Conservation (phyloP, 2,113 vertebrate genomes). For the Brachypteracias leptosomus region DNA sequence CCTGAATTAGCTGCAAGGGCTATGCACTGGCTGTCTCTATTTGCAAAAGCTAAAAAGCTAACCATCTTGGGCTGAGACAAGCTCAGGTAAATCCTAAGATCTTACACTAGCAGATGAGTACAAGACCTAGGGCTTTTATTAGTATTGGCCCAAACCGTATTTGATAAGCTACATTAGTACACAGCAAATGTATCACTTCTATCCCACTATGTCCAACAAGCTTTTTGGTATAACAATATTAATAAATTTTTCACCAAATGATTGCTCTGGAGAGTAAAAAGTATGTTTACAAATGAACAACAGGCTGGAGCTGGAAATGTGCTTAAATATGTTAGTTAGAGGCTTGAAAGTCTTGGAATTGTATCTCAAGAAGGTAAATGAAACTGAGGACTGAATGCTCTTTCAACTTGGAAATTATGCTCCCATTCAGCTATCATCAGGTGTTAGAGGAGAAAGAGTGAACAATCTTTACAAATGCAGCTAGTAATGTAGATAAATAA, state of each 20-base stretch:
- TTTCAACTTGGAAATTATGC: neutral
- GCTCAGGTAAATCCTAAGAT: neutral
- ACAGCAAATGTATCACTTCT: neutral
- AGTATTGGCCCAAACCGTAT: neutral
- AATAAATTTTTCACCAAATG: neutral
- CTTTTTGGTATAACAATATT: neutral
- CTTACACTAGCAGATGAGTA: neutral
- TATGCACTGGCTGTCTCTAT: neutral
- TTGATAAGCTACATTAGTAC: neutral
- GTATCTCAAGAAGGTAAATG: neutral
- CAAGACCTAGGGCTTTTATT: neutral
- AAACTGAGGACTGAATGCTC: neutral
- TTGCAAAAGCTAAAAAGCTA: neutral
- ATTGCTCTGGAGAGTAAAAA: neutral
- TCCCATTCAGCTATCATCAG: neutral
- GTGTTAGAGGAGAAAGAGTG: neutral
- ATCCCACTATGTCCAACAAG: neutral
- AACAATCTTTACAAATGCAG: slow-evolving; percentile 14
- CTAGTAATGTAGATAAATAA: slow-evolving; percentile 49
- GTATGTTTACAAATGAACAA: neutral
- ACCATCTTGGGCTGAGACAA: neutral
- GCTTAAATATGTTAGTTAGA: neutral
- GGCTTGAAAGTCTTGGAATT: neutral
- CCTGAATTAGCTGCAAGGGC: neutral
- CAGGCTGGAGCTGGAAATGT: neutral